phyloP scores from a whole-genome alignment of 2,797 vertebrate genomes.

The Lepus oiostolus region DNA sequence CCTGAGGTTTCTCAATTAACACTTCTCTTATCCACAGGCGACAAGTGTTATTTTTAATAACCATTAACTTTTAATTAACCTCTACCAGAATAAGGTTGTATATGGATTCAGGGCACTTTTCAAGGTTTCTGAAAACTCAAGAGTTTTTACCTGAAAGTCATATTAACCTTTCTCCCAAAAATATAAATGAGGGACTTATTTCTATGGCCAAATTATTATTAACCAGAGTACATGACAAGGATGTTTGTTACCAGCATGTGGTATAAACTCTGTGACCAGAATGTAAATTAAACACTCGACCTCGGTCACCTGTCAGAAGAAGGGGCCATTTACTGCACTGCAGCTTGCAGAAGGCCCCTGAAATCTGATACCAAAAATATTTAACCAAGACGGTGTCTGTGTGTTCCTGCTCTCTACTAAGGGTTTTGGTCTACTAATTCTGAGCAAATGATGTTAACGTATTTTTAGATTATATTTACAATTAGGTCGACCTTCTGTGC shows the following conservation, averaged over 20 bases:
- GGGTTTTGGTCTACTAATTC: neutral
- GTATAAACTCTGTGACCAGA: neutral
- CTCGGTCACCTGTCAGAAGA: conserved; percentile 1
- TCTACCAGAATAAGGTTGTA: neutral
- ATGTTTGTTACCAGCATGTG: conserved; percentile 47
- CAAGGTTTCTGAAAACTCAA: neutral
- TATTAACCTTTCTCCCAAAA: conserved; percentile 56
- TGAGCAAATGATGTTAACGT: neutral
- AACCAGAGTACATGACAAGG: neutral
- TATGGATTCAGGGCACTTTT: conserved; percentile 17
- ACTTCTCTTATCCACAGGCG: neutral
- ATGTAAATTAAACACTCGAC: conserved; percentile 44
- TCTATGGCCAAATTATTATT: conserved; percentile 54
- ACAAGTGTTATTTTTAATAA: conserved; percentile 50
- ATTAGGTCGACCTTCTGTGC: neutral
- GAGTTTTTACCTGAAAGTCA: conserved; percentile 32
- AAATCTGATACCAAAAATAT: conserved; percentile 35
- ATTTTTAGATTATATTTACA: neutral
- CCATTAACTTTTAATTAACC: conserved; percentile 50
- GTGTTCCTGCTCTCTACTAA: conserved; percentile 16
- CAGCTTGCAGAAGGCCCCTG: neutral
- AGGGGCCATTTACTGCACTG: neutral
- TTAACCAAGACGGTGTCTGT: neutral
- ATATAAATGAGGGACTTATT: conserved; percentile 47
- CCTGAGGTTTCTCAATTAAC: neutral